phyloP scores from a whole-genome alignment of 1,140 invertebrate species.

The Nebria ingens region DNA sequence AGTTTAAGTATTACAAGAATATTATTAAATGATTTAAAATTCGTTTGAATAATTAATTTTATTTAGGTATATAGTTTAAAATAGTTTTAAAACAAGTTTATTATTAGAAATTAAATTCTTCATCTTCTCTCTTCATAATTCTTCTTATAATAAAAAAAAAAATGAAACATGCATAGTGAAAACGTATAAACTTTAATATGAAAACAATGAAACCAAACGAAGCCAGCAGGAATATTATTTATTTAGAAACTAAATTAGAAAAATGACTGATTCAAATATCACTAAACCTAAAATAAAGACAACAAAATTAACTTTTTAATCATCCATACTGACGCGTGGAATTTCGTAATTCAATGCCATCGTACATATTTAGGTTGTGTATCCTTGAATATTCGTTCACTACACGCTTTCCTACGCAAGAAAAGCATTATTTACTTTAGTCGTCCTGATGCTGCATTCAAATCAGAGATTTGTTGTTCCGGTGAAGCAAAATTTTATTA shows the following conservation, averaged over 20 bases:
- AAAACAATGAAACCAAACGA: not conserved
- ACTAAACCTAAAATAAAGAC: not conserved
- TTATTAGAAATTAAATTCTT: no score
- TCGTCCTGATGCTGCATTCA: no score
- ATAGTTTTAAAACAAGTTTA: no score
- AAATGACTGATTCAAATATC: not conserved
- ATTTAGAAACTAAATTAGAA: not conserved
- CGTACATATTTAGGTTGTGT: constrained; percentile 58
- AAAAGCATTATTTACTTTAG: not conserved
- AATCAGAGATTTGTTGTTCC: no score
- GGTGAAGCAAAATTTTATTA: no score
- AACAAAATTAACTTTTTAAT: constrained; percentile 34
- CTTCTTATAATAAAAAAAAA: no score
- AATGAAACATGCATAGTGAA: not conserved
- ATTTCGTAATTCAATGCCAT: constrained; percentile 53
- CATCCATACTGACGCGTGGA: constrained; percentile 62
- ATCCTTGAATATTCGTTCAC: constrained; percentile 57
- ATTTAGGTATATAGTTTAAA: no score
- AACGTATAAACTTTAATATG: not conserved
- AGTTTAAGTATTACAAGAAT: no score
- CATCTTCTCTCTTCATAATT: not conserved
- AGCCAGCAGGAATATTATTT: not conserved
- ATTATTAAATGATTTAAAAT: no score
- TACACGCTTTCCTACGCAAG: constrained; percentile 36
- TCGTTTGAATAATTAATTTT: no score